Evolutionary conservation across 2,888 invertebrate genomes (phyloP).

Genomic region (Bursaphelenchus okinawaensis): DNA sequence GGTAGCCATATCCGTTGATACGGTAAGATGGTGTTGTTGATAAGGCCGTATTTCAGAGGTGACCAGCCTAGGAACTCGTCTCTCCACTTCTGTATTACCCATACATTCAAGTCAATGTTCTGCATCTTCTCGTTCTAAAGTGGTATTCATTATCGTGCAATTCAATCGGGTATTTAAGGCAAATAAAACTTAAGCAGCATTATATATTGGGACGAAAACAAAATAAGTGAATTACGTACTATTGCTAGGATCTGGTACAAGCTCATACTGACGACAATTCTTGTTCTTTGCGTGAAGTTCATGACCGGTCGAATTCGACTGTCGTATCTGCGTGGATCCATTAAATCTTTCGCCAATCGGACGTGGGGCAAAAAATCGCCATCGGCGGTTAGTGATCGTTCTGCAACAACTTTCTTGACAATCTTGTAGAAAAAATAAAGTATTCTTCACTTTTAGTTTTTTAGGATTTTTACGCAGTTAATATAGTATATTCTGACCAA

Average conservation of each 20-base stretch:
- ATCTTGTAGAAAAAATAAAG: no score
- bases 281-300: conserved; percentile 47
- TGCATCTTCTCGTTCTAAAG: conserved; percentile 56
- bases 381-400: conserved; percentile 42
- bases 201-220: not conserved
- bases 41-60: conserved; percentile 50
- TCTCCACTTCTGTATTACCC: conserved; percentile 56
- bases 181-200: no score
- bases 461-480: no score
- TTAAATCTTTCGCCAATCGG: conserved; percentile 52
- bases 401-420: conserved; percentile 26
- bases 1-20: conserved; percentile 53
- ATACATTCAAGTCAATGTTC: conserved; percentile 54
- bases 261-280: conserved; percentile 53
- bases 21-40: conserved; percentile 54
- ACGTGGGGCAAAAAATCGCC: conserved; percentile 56
- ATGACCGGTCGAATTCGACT: conserved; percentile 49
- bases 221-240: conserved; percentile 31
- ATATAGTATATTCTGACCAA: no score
- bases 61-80: conserved; percentile 45
- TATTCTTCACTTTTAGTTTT: no score
- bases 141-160: no score
- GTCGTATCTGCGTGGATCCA: conserved; percentile 52
- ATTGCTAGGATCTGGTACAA: conserved; percentile 53
- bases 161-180: no score